A percentile compares a stretch with the other conserved stretches of the same genome.
Conservation (phyloP, 1,140 invertebrate genomes). For the Xylocopa sonorina region DNA sequence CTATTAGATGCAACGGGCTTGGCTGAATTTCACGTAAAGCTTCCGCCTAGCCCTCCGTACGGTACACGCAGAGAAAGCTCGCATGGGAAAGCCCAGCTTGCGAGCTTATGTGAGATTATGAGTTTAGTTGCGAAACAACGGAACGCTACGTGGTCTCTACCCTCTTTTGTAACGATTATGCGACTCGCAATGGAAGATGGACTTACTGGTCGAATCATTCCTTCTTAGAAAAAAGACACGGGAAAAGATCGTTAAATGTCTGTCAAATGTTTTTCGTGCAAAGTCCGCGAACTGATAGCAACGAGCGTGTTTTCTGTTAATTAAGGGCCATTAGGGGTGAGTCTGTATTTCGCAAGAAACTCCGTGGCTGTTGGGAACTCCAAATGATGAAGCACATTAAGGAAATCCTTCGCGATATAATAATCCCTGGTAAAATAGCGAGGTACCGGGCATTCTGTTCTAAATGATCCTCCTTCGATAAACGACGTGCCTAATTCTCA, state of each 20-base stretch:
- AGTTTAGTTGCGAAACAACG: constrained; percentile 79
- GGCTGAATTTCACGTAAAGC: constrained; percentile 74
- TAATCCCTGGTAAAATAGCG: constrained; percentile 41
- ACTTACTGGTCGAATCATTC: background rate
- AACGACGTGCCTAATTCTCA: constrained; percentile 75
- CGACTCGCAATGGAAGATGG: too few species aligned
- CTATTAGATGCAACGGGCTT: constrained; percentile 71
- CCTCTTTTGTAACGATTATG: constrained; percentile 78
- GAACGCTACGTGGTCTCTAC: constrained; percentile 53
- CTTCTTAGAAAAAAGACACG: background rate
- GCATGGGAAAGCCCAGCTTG: constrained; percentile 80
- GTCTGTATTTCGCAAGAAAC: background rate
- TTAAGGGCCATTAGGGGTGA: background rate
- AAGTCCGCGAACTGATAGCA: too few species aligned
- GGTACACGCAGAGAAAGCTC: constrained; percentile 65
- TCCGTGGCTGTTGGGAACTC: background rate
- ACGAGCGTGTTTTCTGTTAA: background rate
- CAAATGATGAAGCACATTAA: constrained; percentile 40
- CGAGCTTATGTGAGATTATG: constrained; percentile 80
- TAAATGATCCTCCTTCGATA: constrained; percentile 59
- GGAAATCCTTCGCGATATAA: constrained; percentile 34
- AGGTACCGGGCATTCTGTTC: constrained; percentile 48
- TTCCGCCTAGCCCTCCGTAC: constrained; percentile 61
- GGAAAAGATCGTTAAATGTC: too few species aligned
- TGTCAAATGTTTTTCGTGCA: background rate